These are phyloP conservation scores for Metalampra italica DNA, from an alignment of 2,888 invertebrate species.

Conservation along the genomic window DNA sequence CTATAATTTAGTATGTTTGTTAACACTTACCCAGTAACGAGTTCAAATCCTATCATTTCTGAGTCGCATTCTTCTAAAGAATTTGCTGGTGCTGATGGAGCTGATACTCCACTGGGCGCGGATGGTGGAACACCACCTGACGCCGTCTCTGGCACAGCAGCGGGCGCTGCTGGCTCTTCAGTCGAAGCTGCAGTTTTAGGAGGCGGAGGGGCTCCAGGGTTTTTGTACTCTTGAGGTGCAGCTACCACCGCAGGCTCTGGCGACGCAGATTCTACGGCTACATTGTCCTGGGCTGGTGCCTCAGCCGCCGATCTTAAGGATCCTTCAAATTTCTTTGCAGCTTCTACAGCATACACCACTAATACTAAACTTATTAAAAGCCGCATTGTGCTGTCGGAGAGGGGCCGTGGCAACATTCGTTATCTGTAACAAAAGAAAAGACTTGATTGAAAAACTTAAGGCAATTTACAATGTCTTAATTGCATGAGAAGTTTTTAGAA, in stretches of 20 bases:
- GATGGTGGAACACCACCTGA: slow-evolving; percentile 68
- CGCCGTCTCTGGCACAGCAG: slow-evolving; percentile 64
- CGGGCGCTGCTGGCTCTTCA: slow-evolving; percentile 35
- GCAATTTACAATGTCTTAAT: slow-evolving; percentile 40
- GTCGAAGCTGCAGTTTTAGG: slow-evolving; percentile 30
- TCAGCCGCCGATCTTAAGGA: slow-evolving; percentile 68
- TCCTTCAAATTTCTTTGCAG: slow-evolving; percentile 70
- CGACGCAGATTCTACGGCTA: slow-evolving; percentile 65
- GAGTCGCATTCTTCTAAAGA: slow-evolving; percentile 88
- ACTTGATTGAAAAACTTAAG: slow-evolving; percentile 44
- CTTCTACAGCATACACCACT: slow-evolving; percentile 64
- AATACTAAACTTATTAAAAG: slow-evolving; percentile 65
- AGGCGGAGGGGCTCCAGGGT: slow-evolving; percentile 59
- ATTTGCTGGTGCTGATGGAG: slow-evolving; percentile 75
- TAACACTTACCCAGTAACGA: slow-evolving; percentile 86
- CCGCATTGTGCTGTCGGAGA: slow-evolving; percentile 62
- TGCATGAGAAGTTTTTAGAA: slow-evolving; percentile 47
- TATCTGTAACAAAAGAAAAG: slow-evolving; percentile 70
- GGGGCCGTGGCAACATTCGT: slow-evolving; percentile 66
- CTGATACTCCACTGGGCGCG: slow-evolving; percentile 69
- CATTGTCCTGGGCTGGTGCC: slow-evolving; percentile 70
- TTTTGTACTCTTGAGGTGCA: slow-evolving; percentile 65
- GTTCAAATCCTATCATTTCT: slow-evolving; percentile 94
- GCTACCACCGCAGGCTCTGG: slow-evolving; percentile 66
- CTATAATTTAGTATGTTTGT: slow-evolving; percentile 2